These are phyloP conservation scores for Agelaius phoeniceus DNA, from an alignment of 2,113 vertebrate species.

Conservation along the genomic window DNA sequence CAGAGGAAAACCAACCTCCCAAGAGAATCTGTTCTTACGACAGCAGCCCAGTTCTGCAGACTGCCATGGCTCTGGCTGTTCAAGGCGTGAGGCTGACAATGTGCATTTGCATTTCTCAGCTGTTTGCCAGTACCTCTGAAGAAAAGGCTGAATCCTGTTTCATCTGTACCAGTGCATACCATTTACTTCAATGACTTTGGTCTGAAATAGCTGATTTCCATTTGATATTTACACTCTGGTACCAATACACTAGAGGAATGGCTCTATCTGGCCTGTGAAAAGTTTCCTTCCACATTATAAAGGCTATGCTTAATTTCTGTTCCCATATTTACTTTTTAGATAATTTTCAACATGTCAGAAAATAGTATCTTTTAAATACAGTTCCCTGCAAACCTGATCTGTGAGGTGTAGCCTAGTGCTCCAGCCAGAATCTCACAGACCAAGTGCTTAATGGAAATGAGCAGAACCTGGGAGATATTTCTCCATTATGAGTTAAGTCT, in stretches of 20 bases:
- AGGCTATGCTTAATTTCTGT: not conserved
- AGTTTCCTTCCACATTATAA: slow-evolving; percentile 32
- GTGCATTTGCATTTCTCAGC: not conserved
- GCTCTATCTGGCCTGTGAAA: not conserved
- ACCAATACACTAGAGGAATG: not conserved
- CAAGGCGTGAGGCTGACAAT: not conserved
- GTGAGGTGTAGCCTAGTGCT: not conserved
- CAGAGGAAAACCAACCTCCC: not conserved
- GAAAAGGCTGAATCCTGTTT: not conserved
- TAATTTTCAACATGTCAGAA: not conserved
- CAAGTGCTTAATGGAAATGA: not conserved
- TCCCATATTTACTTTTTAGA: not conserved
- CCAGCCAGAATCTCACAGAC: slow-evolving; percentile 29
- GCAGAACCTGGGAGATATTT: not conserved
- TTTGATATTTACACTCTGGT: not conserved
- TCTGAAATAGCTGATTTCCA: not conserved
- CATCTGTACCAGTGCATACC: not conserved
- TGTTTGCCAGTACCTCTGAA: not conserved
- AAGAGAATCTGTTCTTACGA: not conserved
- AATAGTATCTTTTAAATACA: not conserved
- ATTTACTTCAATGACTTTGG: not conserved
- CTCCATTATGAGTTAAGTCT: not conserved
- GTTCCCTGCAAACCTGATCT: not conserved
- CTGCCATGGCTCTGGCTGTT: not conserved
- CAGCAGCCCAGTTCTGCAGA: not conserved